These are phyloP conservation scores for Sebastes wilsoni DNA, from an alignment of 2,797 vertebrate genomes.

Conservation along the genomic window DNA sequence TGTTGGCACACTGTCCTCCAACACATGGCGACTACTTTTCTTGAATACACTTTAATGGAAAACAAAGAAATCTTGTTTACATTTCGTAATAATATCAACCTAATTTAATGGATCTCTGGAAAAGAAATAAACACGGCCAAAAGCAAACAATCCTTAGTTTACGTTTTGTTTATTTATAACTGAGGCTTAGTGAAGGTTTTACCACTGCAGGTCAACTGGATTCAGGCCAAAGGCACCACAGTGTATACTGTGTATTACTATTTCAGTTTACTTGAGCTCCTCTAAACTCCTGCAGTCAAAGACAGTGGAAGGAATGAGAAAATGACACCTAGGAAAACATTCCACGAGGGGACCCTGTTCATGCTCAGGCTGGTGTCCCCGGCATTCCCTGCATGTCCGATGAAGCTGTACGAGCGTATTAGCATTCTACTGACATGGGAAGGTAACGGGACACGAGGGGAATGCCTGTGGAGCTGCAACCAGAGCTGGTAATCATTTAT, in stretches of 20 bases:
- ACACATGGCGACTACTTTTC: background rate
- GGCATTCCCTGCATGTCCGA: constrained; percentile 68
- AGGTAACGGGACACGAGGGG: constrained; percentile 69
- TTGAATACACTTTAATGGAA: background rate
- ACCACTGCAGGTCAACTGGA: constrained; percentile 20
- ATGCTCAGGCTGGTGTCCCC: constrained; percentile 67
- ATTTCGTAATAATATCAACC: background rate
- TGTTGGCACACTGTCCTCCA: background rate
- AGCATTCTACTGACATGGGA: constrained; percentile 80
- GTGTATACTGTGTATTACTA: constrained; percentile 18
- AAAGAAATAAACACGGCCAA: background rate
- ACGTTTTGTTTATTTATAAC: constrained; percentile 1
- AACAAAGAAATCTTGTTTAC: background rate
- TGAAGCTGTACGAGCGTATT: constrained; percentile 77
- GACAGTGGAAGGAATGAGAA: constrained; percentile 73
- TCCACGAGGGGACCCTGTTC: constrained; percentile 68
- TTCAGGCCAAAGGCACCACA: constrained; percentile 18
- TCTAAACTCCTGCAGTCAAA: constrained; percentile 58
- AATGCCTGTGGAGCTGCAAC: constrained; percentile 72
- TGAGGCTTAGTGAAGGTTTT: background rate
- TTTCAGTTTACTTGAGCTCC: constrained; percentile 55
- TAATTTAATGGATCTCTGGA: background rate
- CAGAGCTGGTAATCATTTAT: constrained; percentile 80
- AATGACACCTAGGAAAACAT: constrained; percentile 83
- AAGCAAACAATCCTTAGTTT: constrained; percentile 1